Conservation (phyloP, 2,797 vertebrate species). For the Hoplostethus atlanticus region DNA sequence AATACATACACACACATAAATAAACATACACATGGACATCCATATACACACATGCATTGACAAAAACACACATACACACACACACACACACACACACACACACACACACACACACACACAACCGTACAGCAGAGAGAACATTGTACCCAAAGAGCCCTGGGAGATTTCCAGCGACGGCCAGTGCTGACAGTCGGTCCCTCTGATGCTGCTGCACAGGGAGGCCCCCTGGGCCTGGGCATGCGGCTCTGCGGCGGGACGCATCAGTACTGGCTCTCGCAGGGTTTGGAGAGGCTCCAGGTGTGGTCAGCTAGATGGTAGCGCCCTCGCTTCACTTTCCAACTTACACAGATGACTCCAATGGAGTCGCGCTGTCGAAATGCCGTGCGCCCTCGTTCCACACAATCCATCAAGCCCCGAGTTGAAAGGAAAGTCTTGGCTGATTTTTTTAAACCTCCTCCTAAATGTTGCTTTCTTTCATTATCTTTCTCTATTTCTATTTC, state of each 20-base stretch:
- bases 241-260: conserved; percentile 70
- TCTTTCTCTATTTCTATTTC: not conserved
- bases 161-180: conserved; percentile 37
- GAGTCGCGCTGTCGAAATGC: conserved; percentile 50
- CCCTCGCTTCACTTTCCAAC: conserved; percentile 66
- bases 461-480: not conserved
- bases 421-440: conserved; percentile 19
- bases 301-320: conserved; percentile 73
- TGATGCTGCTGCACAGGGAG: conserved; percentile 64
- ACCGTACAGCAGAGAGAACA: conserved; percentile 2
- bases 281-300: conserved; percentile 71
- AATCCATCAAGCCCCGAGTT: conserved; percentile 3
- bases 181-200: conserved; percentile 65
- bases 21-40: not conserved
- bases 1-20: not conserved
- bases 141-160: conserved; percentile 2
- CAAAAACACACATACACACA: conserved; percentile 20
- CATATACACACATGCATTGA: conserved; percentile 16
- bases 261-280: conserved; percentile 55
- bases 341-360: conserved; percentile 58
- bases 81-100: conserved; percentile 30
- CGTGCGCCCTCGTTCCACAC: conserved; percentile 1
- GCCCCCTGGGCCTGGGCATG: conserved; percentile 66
- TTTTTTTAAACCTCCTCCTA: not conserved
- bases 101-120: not conserved